Evolutionary conservation across 2,113 vertebrate genomes (phyloP).

Genomic region (Ellobius talpinus): DNA sequence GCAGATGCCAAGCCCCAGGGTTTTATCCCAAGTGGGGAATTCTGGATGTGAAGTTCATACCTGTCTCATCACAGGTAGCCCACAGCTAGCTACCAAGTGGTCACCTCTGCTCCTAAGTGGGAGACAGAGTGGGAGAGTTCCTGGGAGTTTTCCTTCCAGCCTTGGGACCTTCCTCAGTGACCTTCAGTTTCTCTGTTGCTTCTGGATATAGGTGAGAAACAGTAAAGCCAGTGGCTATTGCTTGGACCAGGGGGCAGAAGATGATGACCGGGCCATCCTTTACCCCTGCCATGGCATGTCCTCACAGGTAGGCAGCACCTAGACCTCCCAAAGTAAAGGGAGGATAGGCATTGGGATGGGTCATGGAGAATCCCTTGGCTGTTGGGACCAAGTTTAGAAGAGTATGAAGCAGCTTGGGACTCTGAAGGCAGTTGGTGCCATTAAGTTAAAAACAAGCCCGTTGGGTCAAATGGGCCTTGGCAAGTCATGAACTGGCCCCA

Average conservation of each 20-base stretch:
- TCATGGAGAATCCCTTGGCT: accelerated
- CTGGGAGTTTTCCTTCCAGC: not conserved
- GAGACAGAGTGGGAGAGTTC: accelerated
- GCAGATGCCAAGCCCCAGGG: not conserved
- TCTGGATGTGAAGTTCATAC: too few species aligned
- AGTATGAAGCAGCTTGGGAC: not conserved
- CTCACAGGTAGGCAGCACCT: constrained; percentile 91
- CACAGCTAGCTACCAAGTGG: not conserved
- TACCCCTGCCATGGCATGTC: constrained; percentile 99
- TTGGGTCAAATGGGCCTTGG: not conserved
- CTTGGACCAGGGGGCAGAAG: constrained; percentile 96
- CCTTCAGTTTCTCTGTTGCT: not conserved
- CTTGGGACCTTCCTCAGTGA: accelerated
- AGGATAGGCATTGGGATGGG: accelerated
- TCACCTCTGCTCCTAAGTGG: not conserved
- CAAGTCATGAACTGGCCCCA: not conserved
- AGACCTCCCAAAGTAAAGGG: not conserved
- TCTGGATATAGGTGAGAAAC: constrained; percentile 93
- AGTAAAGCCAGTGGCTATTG: constrained; percentile 98
- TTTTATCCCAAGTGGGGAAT: not conserved
- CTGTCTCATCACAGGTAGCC: not conserved
- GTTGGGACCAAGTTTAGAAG: not conserved
- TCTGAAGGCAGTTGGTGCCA: not conserved
- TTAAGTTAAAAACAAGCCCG: not conserved
- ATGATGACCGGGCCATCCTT: constrained; percentile 97